A percentile compares a stretch with the other conserved stretches of the same genome.
Conservation (phyloP, 2,797 vertebrate species). For the Scomberomorus guttatus region DNA sequence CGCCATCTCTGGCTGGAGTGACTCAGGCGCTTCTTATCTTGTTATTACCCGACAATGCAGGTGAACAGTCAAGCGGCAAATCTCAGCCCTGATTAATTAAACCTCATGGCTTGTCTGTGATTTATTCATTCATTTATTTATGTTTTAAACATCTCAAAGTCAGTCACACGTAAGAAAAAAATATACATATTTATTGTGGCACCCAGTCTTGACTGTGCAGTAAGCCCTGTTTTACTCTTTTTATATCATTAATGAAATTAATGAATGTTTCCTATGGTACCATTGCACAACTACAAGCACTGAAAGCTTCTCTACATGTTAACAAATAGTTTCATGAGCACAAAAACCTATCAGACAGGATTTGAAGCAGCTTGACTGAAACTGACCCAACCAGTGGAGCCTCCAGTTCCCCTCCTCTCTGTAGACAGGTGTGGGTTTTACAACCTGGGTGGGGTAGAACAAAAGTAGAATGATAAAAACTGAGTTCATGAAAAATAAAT, state of each 20-base stretch:
- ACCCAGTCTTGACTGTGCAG: neutral
- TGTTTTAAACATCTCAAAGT: neutral
- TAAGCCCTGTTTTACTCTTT: neutral
- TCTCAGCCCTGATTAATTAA: neutral
- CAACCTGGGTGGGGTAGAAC: slow-evolving; percentile 4
- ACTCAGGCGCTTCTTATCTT: slow-evolving; percentile 65
- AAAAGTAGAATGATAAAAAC: neutral
- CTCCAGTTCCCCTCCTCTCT: slow-evolving; percentile 29
- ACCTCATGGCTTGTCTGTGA: neutral
- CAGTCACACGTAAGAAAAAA: too few relatives aligned
- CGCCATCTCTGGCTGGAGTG: slow-evolving; percentile 59
- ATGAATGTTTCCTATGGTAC: neutral
- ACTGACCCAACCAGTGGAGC: slow-evolving; percentile 58
- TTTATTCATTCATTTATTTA: neutral
- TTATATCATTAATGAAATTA: neutral
- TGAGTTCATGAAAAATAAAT: neutral
- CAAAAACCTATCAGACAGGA: slow-evolving; percentile 76
- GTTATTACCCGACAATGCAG: slow-evolving; percentile 71
- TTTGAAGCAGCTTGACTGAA: slow-evolving; percentile 66
- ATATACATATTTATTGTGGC: too few relatives aligned
- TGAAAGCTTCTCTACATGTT: neutral
- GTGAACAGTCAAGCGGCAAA: slow-evolving; percentile 56
- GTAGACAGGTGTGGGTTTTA: slow-evolving; percentile 15
- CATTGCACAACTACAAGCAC: neutral
- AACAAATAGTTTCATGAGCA: slow-evolving; percentile 21